Base-by-base conservation (phyloP, 2,888 invertebrate genomes). In the Plutella xylostella region DNA sequence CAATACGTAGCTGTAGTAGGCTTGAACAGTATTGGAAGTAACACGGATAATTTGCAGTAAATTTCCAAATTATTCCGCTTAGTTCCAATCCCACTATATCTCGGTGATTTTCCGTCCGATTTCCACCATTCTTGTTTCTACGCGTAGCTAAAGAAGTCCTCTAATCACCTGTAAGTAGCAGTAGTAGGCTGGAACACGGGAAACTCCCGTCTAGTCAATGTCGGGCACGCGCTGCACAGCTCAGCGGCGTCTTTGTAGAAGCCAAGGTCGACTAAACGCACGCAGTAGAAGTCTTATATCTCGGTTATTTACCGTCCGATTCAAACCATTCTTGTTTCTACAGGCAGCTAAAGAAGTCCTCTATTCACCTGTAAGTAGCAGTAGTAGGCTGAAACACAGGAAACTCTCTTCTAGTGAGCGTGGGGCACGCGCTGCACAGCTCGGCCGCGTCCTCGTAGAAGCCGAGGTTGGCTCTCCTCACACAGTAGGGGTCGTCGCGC, bases 271-370 rank as follows among this genome's bases (percentile, higher is more conserved):
- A 98, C 97, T 57, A 91, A 90, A 55, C 90, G 86, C 33, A 92
- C 87, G 19, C 89, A 89, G 72, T 98, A 99, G 0, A 98, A 98
- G 82, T 98, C 98, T 33, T 98, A 98, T 98, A 72, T n/a, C n/a
- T n/a, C n/a, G n/a, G n/a, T n/a, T n/a, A n/a, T n/a, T n/a, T n/a
- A n/a, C n/a, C n/a, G n/a, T n/a, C n/a, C n/a, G n/a, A n/a, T n/a
- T n/a, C n/a, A n/a, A n/a, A n/a, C n/a, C n/a, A n/a, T n/a, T n/a
- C n/a, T n/a, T n/a, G n/a, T n/a, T n/a, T n/a, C n/a, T n/a, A n/a
- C n/a, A n/a, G n/a, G n/a, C n/a, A n/a, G n/a, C n/a, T n/a, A n/a
- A n/a, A n/a, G n/a, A n/a, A n/a, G n/a, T n/a, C n/a, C n/a, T n/a
- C n/a, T n/a, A n/a, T 20, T 51, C 15, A 77, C 80, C 62, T 72